Conservation (phyloP, 2,113 vertebrate genomes). For the Erinaceus europaeus region DNA sequence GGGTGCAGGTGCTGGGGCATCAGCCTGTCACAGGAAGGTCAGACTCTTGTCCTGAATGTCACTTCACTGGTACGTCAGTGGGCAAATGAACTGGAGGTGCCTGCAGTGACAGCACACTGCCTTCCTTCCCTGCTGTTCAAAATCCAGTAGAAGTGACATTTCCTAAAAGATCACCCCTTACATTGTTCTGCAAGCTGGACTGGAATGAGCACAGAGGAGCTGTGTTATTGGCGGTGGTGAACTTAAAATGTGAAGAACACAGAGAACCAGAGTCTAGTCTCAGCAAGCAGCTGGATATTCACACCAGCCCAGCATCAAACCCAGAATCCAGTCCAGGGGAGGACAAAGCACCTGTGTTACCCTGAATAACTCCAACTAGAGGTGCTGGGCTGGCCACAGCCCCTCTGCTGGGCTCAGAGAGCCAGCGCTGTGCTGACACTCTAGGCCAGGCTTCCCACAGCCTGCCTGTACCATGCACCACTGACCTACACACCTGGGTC, state of each 20-base stretch:
- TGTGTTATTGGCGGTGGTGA: too few species aligned
- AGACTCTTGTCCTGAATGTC: not conserved
- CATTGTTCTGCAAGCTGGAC: not conserved
- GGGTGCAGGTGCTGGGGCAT: not conserved
- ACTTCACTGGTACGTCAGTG: not conserved
- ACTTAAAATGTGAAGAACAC: not conserved
- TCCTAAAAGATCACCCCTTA: not conserved
- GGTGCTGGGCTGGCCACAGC: not conserved
- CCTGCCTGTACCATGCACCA: not conserved
- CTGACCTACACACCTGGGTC: too few species aligned
- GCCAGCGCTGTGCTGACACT: not conserved
- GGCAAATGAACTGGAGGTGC: not conserved
- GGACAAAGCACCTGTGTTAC: too few species aligned
- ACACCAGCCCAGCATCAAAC: not conserved
- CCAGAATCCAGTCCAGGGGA: not conserved
- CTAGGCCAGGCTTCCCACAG: fast-evolving
- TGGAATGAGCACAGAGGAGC: not conserved
- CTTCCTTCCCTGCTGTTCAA: not conserved
- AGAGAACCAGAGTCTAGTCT: not conserved
- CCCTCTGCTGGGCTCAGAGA: not conserved
- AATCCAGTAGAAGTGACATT: not conserved
- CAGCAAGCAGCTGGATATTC: not conserved
- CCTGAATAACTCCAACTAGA: too few species aligned
- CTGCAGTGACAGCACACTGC: not conserved
- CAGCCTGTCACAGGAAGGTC: not conserved